Evolutionary conservation across 2,888 invertebrate genomes (phyloP).

Genomic region (Yponomeuta sedellus): DNA sequence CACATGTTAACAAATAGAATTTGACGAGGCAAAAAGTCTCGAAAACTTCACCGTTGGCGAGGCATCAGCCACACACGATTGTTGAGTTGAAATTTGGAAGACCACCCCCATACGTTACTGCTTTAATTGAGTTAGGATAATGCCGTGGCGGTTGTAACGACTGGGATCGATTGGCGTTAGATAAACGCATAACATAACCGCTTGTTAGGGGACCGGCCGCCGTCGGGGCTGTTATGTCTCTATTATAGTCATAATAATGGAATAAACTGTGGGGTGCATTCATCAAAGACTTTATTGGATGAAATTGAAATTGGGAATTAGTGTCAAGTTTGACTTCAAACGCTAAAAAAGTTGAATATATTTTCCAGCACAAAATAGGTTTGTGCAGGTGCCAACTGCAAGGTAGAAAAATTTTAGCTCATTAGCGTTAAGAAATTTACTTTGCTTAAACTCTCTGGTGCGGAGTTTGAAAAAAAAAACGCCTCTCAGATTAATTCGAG

Average conservation of each 20-base stretch:
- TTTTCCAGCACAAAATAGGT: conserved; percentile 1
- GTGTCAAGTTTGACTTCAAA: neutral
- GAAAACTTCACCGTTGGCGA: no score
- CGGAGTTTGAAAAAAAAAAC: conserved; percentile 35
- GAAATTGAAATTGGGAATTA: conserved; percentile 13
- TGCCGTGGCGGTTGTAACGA: conserved; percentile 43
- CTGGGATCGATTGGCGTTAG: conserved; percentile 45
- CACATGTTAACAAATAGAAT: no score
- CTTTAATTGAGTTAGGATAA: conserved; percentile 53
- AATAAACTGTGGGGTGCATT: conserved; percentile 38
- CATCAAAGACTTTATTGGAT: conserved; percentile 27
- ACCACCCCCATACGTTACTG: conserved; percentile 38
- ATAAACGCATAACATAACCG: conserved; percentile 37
- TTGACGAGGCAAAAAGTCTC: no score
- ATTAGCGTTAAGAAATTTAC: conserved; percentile 50
- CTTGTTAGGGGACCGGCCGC: conserved; percentile 44
- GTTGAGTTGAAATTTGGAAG: conserved; percentile 25
- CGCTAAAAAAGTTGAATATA: neutral
- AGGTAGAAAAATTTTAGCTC: conserved; percentile 38
- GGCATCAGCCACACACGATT: no score
- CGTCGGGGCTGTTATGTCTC: conserved; percentile 43
- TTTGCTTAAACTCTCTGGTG: conserved; percentile 33
- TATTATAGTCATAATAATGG: conserved; percentile 48
- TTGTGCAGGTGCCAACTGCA: neutral
- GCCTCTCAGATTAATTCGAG: conserved; percentile 51